Percentiles rank a stretch among this genome's conserved stretches.
Conservation (phyloP, 2,113 vertebrate species). For the Solenodon paradoxus region DNA sequence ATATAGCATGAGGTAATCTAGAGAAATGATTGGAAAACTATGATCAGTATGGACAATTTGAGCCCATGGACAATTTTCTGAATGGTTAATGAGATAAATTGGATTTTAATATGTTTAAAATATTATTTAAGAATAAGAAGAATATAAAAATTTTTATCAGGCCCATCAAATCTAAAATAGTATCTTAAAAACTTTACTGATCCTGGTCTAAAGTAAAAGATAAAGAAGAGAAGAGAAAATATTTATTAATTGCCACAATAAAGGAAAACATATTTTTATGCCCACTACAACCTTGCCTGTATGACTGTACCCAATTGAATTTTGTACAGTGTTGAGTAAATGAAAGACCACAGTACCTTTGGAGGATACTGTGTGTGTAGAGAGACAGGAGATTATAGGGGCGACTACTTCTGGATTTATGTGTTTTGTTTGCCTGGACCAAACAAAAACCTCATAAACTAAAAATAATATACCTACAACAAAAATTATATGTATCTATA, state of each 20-base stretch:
- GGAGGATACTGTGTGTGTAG: not conserved
- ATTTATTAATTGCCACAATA: no score
- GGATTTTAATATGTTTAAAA: constrained; percentile 6
- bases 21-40: not conserved
- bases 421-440: no score
- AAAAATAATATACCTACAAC: no score
- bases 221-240: constrained; percentile 5
- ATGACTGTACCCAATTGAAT: not conserved
- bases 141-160: not conserved
- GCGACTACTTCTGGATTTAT: not conserved
- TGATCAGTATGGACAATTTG: not conserved
- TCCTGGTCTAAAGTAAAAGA: not conserved
- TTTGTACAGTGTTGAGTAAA: not conserved
- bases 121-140: not conserved
- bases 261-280: not conserved
- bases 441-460: not conserved
- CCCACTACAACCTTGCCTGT: not conserved
- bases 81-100: not conserved
- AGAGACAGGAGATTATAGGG: not conserved
- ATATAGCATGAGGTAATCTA: not conserved
- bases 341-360: not conserved
- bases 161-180: not conserved
- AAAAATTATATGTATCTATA: no score
- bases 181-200: not conserved
- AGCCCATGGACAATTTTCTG: not conserved